Conservation (phyloP, 2,113 vertebrate genomes). For the Brachirus orientalis region DNA sequence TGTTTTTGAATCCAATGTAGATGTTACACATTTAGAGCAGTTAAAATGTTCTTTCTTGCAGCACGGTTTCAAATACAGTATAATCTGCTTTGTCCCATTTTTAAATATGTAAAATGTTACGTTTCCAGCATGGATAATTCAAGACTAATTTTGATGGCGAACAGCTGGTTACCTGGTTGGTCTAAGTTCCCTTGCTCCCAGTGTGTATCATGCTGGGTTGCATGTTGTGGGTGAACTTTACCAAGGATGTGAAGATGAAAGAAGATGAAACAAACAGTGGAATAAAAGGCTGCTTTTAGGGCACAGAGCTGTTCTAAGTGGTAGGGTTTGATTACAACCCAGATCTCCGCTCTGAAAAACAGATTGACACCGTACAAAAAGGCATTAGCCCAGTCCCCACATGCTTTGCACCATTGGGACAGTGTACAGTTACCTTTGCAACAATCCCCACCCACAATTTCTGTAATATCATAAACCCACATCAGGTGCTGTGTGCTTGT, state of each 20-base stretch:
- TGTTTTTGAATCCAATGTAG: too few species aligned
- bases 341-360: conserved; percentile 69
- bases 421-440: conserved; percentile 65
- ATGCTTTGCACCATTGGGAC: conserved; percentile 63
- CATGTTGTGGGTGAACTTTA: conserved; percentile 31
- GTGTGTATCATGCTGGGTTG: conserved; percentile 21
- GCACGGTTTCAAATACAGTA: too few species aligned
- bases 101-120: too few species aligned
- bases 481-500: conserved; percentile 51
- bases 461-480: conserved; percentile 48
- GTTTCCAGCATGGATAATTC: neutral
- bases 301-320: conserved; percentile 69
- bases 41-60: neutral
- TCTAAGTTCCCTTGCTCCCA: conserved; percentile 12
- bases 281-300: conserved; percentile 76
- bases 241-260: conserved; percentile 49
- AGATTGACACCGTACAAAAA: conserved; percentile 73
- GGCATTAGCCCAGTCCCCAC: conserved; percentile 54
- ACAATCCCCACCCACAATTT: conserved; percentile 44
- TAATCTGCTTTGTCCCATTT: too few species aligned
- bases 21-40: too few species aligned
- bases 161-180: conserved; percentile 9
- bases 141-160: conserved; percentile 3
- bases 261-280: conserved; percentile 65
- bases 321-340: conserved; percentile 80